These are phyloP conservation scores for Suncus etruscus DNA, from an alignment of 2,113 vertebrate species.

Conservation along the genomic window DNA sequence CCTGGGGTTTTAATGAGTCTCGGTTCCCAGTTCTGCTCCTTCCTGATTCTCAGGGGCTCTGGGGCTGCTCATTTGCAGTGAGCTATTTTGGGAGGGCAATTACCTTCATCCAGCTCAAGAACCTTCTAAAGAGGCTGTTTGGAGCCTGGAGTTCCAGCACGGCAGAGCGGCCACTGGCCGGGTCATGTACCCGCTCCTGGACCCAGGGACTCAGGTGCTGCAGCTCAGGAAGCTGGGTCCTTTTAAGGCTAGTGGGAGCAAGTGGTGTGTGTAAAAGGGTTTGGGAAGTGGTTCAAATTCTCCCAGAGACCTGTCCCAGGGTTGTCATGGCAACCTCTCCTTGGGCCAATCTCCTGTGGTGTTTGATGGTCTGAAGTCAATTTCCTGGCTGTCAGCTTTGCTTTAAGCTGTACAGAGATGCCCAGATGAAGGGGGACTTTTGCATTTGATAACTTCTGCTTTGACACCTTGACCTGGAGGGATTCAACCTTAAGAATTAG, in stretches of 20 bases:
- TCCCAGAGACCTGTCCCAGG: neutral
- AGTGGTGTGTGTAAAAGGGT: neutral
- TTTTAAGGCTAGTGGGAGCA: neutral
- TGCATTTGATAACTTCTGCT: neutral
- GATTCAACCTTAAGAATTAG: constrained; percentile 54
- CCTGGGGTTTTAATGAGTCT: constrained; percentile 14
- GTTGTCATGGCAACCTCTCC: constrained; percentile 67
- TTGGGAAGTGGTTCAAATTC: neutral
- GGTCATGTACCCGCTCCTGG: neutral
- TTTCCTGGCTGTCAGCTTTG: neutral
- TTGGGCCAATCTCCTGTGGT: neutral
- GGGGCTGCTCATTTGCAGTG: constrained; percentile 9
- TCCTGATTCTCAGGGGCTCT: constrained; percentile 37
- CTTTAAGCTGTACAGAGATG: neutral
- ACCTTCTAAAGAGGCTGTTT: neutral
- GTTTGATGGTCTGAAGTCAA: constrained; percentile 25
- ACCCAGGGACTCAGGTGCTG: neutral
- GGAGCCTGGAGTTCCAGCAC: neutral
- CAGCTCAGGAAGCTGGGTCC: neutral
- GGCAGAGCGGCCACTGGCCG: accelerated
- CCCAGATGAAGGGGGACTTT: neutral
- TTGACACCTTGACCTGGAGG: constrained; percentile 41
- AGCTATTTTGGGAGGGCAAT: constrained; percentile 61
- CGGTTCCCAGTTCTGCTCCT: neutral
- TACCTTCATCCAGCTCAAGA: constrained; percentile 6